A percentile compares a stretch with the other conserved stretches of the same genome.
Conservation (phyloP, 2,113 vertebrate genomes). For the Rhea americana region DNA sequence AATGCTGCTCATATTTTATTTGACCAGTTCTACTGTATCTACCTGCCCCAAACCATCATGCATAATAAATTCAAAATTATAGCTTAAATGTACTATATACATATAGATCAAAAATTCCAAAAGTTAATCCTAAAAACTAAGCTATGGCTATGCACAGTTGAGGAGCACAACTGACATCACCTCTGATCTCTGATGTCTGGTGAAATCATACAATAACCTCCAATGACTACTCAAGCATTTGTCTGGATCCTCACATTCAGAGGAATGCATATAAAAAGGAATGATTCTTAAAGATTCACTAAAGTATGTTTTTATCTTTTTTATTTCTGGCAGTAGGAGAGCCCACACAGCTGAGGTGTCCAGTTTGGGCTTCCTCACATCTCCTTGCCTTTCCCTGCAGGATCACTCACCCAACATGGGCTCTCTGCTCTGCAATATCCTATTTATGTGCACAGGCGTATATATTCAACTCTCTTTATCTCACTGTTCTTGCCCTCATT, state of each 20-base stretch:
- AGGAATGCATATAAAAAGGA: neutral
- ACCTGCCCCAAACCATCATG: neutral
- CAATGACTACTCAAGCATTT: neutral
- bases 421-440: neutral
- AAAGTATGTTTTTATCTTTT: neutral
- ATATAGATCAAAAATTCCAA: neutral
- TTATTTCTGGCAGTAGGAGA: neutral
- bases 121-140: neutral
- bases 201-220: neutral
- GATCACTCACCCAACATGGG: fast-evolving
- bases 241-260: neutral
- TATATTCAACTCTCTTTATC: neutral
- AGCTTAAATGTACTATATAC: neutral
- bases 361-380: neutral
- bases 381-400: neutral
- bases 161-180: neutral
- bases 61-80: neutral
- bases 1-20: neutral
- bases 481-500: neutral
- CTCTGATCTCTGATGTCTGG: fast-evolving
- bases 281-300: neutral
- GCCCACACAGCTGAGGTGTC: neutral
- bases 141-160: neutral
- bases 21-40: neutral
- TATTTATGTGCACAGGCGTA: neutral